Base-by-base conservation (phyloP, 2,888 invertebrate species). In the Dilophus febrilis region DNA sequence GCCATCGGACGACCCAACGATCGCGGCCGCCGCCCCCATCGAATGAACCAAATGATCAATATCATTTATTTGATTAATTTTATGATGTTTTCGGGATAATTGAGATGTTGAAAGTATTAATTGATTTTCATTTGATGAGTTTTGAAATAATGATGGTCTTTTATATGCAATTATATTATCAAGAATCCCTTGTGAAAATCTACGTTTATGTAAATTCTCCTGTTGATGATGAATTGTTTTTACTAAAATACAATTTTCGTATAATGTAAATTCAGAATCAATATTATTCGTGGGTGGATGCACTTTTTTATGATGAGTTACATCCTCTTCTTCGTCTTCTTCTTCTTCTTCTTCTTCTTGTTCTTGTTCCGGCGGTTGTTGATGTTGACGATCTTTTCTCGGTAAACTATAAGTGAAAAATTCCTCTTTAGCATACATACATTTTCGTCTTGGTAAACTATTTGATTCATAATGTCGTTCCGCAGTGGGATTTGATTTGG, bases 351-450 rank as follows among this genome's bases (percentile, higher is more conserved):
- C 22, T 57, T 53, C 42, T 53, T 52, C 19, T 48, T 30, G 12
- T 14, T 36, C 7, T 19, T 28, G n/a, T 32, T 33, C 11, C 18
- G 17, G n/a, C 7, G 12, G 12, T 26, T 10, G 12, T 27, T 29
- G 28, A 12, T 19, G 18, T 29, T 37, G 29, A 27, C 38, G 37
- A 3, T 60, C 60, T 1, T 53, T 47, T 2, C 62, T 49, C 0
- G 63, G 62, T 46, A 63, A 46, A 42, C 63, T 63, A 26, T 59
- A 54, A 3, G 60, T 57, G 29, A 53, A 57, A 44, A 54, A 56
- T 36, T 61, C 60, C 14, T 56, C 56, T 29, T 55, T 48, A 38
- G 60, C 58, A 38, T 59, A 58, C 33, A 55, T 56, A 45, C 62
- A 63, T 3, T 59, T 48, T 2, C 61, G 51, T 0, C 62, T 52